Percentiles rank a stretch among this genome's conserved stretches.
phyloP scores from a whole-genome alignment of 2,797 vertebrate species.

The Clarias platycephalus region DNA sequence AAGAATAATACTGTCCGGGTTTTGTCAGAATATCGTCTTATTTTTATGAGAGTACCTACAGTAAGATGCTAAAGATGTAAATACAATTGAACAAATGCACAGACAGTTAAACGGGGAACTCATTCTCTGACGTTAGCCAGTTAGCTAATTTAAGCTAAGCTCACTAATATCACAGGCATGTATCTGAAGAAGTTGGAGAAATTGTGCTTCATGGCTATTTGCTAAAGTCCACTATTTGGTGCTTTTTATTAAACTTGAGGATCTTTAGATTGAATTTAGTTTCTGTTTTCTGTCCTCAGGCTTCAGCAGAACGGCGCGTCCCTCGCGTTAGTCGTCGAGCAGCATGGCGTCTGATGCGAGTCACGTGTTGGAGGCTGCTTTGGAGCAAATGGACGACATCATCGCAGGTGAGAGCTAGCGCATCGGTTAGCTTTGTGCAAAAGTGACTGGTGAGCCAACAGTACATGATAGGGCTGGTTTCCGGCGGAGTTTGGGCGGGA shows the following conservation, averaged over 20 bases:
- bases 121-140: background rate
- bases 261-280: background rate
- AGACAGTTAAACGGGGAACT: background rate
- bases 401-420: conserved; percentile 82
- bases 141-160: background rate
- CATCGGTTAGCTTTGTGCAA: background rate
- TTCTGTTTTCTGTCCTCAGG: conserved; percentile 22
- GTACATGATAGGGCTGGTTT: background rate
- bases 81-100: background rate
- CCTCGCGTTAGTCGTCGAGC: conserved; percentile 63
- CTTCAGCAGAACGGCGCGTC: conserved; percentile 25
- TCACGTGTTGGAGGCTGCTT: conserved; percentile 90
- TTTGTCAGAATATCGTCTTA: background rate
- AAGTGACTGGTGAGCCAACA: background rate
- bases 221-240: background rate
- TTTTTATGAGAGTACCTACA: background rate
- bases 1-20: background rate
- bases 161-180: background rate
- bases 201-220: background rate
- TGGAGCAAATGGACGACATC: conserved; percentile 98
- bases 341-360: conserved; percentile 90
- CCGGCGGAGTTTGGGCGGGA: no score
- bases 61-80: background rate
- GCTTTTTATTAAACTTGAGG: background rate
- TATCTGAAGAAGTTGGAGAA: background rate